phyloP scores from a whole-genome alignment of 2,113 vertebrate genomes.

The Misgurnus anguillicaudatus region DNA sequence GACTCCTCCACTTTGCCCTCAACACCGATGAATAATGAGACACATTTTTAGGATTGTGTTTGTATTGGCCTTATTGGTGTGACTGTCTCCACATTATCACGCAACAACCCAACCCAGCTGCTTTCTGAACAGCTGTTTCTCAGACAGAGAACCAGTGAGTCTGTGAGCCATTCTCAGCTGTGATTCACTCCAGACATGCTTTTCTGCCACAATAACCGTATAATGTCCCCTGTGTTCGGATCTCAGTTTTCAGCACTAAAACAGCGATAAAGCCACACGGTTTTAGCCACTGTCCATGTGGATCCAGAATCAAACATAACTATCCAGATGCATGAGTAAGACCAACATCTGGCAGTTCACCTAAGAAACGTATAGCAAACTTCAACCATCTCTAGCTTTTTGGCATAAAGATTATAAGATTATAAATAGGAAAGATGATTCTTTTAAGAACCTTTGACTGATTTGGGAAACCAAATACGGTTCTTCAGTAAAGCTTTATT shows the following conservation, averaged over 20 bases:
- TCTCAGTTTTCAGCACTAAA: not conserved
- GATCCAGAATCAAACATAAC: not conserved
- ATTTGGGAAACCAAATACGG: too few relatives aligned
- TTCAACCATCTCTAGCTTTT: too few relatives aligned
- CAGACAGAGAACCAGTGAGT: constrained; percentile 33
- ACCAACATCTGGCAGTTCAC: too few relatives aligned
- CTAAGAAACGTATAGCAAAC: too few relatives aligned
- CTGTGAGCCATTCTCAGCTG: constrained; percentile 29
- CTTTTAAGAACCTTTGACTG: too few relatives aligned
- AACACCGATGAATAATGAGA: constrained; percentile 32
- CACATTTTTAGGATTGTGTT: constrained; percentile 26
- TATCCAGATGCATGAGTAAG: not conserved
- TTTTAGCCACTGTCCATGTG: not conserved
- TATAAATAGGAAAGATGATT: too few relatives aligned
- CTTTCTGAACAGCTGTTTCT: constrained; percentile 41
- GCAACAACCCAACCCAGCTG: constrained; percentile 22
- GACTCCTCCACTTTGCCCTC: not conserved
- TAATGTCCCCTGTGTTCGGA: constrained; percentile 31
- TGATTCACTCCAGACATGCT: constrained; percentile 28
- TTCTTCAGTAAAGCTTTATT: too few relatives aligned
- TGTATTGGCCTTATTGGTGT: constrained; percentile 32
- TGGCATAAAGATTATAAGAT: too few relatives aligned
- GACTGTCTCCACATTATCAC: constrained; percentile 24
- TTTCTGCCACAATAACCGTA: not conserved
- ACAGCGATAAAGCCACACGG: not conserved